Percentiles rank a stretch among this genome's conserved stretches.
Conservation (phyloP, 2,113 vertebrate species). For the Pseudorectes ferrugineus region DNA sequence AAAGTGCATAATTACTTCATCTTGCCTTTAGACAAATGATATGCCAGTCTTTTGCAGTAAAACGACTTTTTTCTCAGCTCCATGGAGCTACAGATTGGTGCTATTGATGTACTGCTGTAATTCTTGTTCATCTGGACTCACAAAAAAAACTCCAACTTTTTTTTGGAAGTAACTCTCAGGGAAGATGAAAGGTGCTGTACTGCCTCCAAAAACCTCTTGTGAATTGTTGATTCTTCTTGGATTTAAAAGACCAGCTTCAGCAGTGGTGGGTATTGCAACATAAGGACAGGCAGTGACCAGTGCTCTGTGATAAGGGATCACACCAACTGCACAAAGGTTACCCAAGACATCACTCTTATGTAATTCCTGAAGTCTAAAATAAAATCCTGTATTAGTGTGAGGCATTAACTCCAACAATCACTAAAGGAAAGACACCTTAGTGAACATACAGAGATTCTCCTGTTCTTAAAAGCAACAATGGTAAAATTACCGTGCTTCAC, state of each 20-base stretch:
- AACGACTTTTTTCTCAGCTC: not conserved
- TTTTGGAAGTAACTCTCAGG: not conserved
- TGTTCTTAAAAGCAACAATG: not conserved
- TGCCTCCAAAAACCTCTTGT: not conserved
- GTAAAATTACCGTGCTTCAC: not conserved
- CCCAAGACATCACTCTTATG: not conserved
- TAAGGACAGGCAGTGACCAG: not conserved
- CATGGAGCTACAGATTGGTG: not conserved
- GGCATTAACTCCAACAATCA: not conserved
- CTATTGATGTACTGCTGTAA: not conserved
- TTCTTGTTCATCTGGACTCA: not conserved
- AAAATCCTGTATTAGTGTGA: not conserved
- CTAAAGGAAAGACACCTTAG: not conserved
- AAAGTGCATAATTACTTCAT: not conserved
- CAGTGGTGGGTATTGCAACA: not conserved
- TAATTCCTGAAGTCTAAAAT: not conserved
- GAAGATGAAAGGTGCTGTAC: not conserved
- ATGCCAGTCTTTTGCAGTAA: not conserved
- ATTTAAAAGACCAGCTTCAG: not conserved
- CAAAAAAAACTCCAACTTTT: not conserved
- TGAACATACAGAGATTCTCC: not conserved
- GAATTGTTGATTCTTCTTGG: not conserved
- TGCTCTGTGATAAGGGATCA: not conserved
- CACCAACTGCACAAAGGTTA: not conserved
- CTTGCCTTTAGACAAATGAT: not conserved